Conservation (phyloP, 2,113 vertebrate species). For the Danio rerio region DNA sequence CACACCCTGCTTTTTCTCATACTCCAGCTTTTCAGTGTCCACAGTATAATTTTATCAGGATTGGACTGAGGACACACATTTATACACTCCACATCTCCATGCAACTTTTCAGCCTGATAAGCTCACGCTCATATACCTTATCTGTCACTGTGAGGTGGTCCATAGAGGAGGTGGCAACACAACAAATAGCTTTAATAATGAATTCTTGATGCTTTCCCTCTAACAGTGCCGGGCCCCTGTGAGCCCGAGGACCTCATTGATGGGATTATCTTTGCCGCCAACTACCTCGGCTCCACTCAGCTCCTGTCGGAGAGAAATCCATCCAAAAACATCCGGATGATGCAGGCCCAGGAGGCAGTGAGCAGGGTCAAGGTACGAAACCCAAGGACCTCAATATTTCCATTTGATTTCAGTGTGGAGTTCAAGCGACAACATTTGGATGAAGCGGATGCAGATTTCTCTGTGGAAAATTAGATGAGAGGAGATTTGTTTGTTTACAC, state of each 20-base stretch:
- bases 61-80: not conserved
- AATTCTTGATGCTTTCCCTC: slow-evolving; percentile 22
- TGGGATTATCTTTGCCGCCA: slow-evolving; percentile 98
- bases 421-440: not conserved
- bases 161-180: slow-evolving; percentile 33
- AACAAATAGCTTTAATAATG: slow-evolving; percentile 49
- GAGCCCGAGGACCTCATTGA: slow-evolving; percentile 99
- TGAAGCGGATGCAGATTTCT: slow-evolving; percentile 18
- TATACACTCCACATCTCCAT: not conserved
- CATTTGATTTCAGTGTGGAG: not conserved
- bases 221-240: slow-evolving; percentile 93
- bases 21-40: slow-evolving; percentile 20
- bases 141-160: slow-evolving; percentile 24
- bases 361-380: slow-evolving; percentile 93
- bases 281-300: slow-evolving; percentile 98
- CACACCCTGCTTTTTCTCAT: slow-evolving; percentile 43
- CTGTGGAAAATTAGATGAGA: slow-evolving; percentile 39
- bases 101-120: slow-evolving; percentile 18
- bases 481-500: slow-evolving; percentile 62
- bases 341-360: slow-evolving; percentile 98
- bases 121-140: slow-evolving; percentile 47
- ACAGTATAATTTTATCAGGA: not conserved
- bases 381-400: slow-evolving; percentile 2
- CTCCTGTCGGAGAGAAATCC: slow-evolving; percentile 96
- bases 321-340: slow-evolving; percentile 98